These are phyloP conservation scores for Acipenser oxyrinchus DNA, from an alignment of 2,797 vertebrate genomes.

Conservation along the genomic window DNA sequence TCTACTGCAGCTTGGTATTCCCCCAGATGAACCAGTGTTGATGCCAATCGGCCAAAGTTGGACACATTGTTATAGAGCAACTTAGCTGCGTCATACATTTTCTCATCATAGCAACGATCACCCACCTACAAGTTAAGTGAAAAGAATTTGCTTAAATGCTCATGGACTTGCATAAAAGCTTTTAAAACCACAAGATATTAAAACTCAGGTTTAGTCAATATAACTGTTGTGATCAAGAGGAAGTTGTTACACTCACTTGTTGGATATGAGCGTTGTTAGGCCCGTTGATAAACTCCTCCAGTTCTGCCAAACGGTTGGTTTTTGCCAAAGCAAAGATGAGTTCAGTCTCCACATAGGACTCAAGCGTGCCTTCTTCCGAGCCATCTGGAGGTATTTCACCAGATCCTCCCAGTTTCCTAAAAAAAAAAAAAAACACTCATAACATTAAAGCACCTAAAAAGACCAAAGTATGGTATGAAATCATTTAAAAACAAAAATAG, in stretches of 20 bases:
- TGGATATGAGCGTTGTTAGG: constrained; percentile 98
- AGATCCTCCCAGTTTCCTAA: constrained; percentile 95
- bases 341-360: constrained; percentile 93
- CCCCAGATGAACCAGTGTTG: constrained; percentile 88
- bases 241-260: constrained; percentile 59
- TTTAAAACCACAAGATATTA: background rate
- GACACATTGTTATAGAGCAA: constrained; percentile 95
- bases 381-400: constrained; percentile 97
- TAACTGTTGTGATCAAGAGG: background rate
- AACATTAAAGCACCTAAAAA: too few species aligned
- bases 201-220: background rate
- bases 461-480: background rate
- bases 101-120: constrained; percentile 93
- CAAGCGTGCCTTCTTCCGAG: constrained; percentile 93
- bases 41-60: constrained; percentile 94
- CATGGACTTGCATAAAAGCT: background rate
- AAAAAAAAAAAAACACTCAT: constrained; percentile 1
- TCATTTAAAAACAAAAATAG: background rate
- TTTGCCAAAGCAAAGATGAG: constrained; percentile 95
- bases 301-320: constrained; percentile 91
- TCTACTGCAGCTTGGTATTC: constrained; percentile 97
- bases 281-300: constrained; percentile 94
- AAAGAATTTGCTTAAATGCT: background rate
- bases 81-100: constrained; percentile 97
- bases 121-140: constrained; percentile 66